phyloP scores from a whole-genome alignment of 53 echinoderm and acorn worm genomes.

The Glandiceps talaboti region DNA sequence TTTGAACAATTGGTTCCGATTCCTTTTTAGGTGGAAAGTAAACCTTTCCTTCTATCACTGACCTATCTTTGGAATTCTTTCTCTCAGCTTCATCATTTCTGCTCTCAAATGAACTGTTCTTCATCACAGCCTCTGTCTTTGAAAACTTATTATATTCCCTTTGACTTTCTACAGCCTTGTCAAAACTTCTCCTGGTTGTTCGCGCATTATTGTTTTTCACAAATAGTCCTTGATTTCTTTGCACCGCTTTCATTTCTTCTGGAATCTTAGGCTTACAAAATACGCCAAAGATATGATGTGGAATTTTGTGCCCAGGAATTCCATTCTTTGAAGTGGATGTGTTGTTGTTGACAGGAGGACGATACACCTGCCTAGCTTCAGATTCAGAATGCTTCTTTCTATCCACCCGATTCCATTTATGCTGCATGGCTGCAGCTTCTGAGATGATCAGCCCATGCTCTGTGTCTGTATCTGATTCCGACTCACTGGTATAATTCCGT shows the following conservation, averaged over 20 bases:
- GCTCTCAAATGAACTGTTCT: background rate
- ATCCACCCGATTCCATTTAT: background rate
- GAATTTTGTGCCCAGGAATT: no score
- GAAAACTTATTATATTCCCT: background rate
- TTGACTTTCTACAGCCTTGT: background rate
- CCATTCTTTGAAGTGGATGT: no score
- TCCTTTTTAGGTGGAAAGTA: no score
- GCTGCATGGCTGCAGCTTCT: background rate
- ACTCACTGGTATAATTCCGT: background rate
- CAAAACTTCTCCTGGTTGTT: background rate
- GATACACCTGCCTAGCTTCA: background rate
- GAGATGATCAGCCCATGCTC: background rate
- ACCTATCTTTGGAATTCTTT: no score
- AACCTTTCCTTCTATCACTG: no score
- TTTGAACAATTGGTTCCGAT: background rate
- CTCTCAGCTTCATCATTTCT: background rate
- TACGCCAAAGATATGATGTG: background rate
- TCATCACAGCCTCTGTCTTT: background rate
- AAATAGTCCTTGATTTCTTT: no score
- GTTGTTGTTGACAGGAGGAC: background rate
- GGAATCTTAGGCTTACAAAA: background rate
- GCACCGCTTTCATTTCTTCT: no score
- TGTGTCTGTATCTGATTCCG: background rate
- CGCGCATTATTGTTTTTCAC: no score
- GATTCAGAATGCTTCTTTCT: background rate